Base-by-base conservation (phyloP, 2,797 vertebrate species). In the Pseudotriccus pelzelni region DNA sequence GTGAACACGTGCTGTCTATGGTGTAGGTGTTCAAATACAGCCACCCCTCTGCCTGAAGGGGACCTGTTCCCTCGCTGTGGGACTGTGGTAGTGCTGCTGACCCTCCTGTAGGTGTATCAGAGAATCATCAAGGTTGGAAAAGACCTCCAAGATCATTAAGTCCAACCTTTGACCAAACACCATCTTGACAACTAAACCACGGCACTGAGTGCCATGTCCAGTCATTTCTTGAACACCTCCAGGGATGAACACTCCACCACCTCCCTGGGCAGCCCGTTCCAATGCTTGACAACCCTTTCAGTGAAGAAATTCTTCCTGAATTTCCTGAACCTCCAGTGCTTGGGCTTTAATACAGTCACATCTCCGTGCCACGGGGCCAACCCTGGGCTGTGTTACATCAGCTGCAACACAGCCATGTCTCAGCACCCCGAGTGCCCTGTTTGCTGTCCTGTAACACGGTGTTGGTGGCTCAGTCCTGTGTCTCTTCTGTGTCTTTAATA, bases 361-460 rank as follows among this genome's bases (percentile, higher is more conserved):
- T 86, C 43, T 49, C 18, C 4, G 1, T n/a, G 60, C 1, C 37
- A 5, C 10, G 11, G 63, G 47, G 36, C 69, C 78, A 52, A 12
- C 6, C 52, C 44, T 12, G 66, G 43, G 34, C 80, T 59, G 23
- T n/a, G 8, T 56, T 12, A 23, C 68, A 50, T 2, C 47, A n/a
- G 66, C 44, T 16, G 47, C 30, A 47, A 27, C 37, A 20, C 6
- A 0, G 47, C 59, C 0, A 0, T 3, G 2, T 69, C 82, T 56
- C 75, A 32, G 81, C 15, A 3, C 64, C 50, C 4, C 4, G 8
- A 9, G 12, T 64, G 56, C 58, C 66, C 73, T 30, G 21, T 70
- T 49, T 81, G 72, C 78, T 90, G 70, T 55, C 60, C 41, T 34
- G 34, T 56, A 47, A 9, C 4, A 2, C 36, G 2, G 8, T 7